Base-by-base conservation (phyloP, 2,797 vertebrate genomes). In the Hozukius guyotensis region DNA sequence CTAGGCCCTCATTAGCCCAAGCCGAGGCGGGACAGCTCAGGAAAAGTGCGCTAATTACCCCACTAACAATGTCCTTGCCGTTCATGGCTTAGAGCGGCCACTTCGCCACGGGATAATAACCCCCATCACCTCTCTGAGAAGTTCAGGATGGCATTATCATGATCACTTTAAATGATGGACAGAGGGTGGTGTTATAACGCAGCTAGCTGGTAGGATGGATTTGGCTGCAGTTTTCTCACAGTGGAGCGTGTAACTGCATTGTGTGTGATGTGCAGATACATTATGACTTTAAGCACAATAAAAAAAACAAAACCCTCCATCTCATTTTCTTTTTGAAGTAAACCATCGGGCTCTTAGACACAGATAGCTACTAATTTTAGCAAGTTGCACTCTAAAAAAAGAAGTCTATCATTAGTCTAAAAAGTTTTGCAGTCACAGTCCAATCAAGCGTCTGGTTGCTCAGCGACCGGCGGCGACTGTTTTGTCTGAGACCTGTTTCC, bases 51-150 rank as follows among this genome's bases (percentile, higher is more conserved):
- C 92, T 96, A 96, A 96, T 96, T 96, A 96, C 91, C 93, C 81
- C 74, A 77, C 94, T 93, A 95, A 96, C 95, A 89, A 93, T 93
- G 95, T 94, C 95, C 96, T 96, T 95, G 94, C 91, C 89, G 87
- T 87, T 89, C 85, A 86, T 86, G 90, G 93, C 95, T 95, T 94
- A 95, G 84, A 89, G 89, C 88, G 85, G 87, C 93, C 89, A 83
- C 88, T 93, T 87, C 64, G 88, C 90, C 88, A 80, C 16, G 8
- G 86, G 95, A 96, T 95, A 95, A 95, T 95, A 95, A 93, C 90
- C 89, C 89, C 91, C 72, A 59, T 91, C 83, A 93, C 92, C 91
- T 92, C 92, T 85, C 84, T 80, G 90, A 91, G 90, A 88, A 92
- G 92, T 95, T 94, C 89, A 93, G 77, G 85, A 89, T 87, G 84